Conservation (phyloP, 2,888 invertebrate genomes). For the Erynnis tages region DNA sequence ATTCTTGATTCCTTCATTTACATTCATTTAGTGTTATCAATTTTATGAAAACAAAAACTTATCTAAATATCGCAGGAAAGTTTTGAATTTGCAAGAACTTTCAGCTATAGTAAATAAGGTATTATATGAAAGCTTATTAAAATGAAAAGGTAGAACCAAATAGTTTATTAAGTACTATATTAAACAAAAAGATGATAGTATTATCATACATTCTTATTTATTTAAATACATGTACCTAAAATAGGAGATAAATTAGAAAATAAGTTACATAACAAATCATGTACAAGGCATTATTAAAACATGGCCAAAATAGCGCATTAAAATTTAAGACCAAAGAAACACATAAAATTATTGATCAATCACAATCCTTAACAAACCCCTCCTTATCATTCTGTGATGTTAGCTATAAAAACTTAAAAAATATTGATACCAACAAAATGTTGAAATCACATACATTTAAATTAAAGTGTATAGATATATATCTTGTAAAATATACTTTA, state of each 20-base stretch:
- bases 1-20: too few relatives aligned
- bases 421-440: slow-evolving; percentile 30
- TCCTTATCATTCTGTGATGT: slow-evolving; percentile 38
- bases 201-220: slow-evolving; percentile 44
- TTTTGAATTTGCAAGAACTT: too few relatives aligned
- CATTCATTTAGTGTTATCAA: too few relatives aligned
- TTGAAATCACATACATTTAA: slow-evolving; percentile 25
- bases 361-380: slow-evolving; percentile 43
- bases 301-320: slow-evolving; percentile 42
- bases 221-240: slow-evolving; percentile 57
- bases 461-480: slow-evolving; percentile 30
- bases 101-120: too few relatives aligned
- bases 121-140: neutral
- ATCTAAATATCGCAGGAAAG: too few relatives aligned
- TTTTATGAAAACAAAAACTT: too few relatives aligned
- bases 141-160: slow-evolving; percentile 2
- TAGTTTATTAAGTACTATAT: slow-evolving; percentile 25
- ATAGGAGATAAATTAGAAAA: slow-evolving; percentile 48
- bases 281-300: slow-evolving; percentile 35
- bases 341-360: slow-evolving; percentile 56
- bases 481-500: slow-evolving; percentile 32
- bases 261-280: slow-evolving; percentile 47
- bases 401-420: slow-evolving; percentile 30
- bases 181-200: slow-evolving; percentile 36
- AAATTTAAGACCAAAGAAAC: slow-evolving; percentile 45